phyloP scores from a whole-genome alignment of 2,888 invertebrate species.

The Chrysolina haemoptera region DNA sequence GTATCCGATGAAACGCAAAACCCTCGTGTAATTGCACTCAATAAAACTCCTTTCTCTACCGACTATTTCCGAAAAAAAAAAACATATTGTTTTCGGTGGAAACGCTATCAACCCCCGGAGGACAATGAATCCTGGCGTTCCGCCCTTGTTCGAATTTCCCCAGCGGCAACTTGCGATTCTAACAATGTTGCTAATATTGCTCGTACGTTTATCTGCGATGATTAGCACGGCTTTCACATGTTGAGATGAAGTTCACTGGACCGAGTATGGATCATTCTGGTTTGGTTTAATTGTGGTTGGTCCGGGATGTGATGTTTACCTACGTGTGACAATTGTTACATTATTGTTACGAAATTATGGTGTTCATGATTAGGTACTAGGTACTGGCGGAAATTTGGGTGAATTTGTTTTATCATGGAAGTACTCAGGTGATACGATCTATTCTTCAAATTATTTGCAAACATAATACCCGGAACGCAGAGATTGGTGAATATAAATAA shows the following conservation, averaged over 20 bases:
- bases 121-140: constrained; percentile 30
- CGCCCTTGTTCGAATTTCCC: constrained; percentile 51
- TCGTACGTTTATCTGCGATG: constrained; percentile 50
- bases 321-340: background rate
- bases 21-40: constrained; percentile 15
- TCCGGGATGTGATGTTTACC: background rate
- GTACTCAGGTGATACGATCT: no score
- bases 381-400: no score
- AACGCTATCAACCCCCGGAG: constrained; percentile 15
- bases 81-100: constrained; percentile 16
- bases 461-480: no score
- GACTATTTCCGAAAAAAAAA: constrained; percentile 15
- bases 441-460: no score
- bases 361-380: background rate
- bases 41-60: constrained; percentile 22
- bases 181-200: constrained; percentile 48
- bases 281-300: background rate
- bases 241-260: constrained; percentile 4
- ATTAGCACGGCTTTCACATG: constrained; percentile 42
- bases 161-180: constrained; percentile 51
- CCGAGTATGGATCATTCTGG: background rate
- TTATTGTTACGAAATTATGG: background rate
- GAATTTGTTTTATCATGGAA: no score
- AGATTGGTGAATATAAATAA: no score
- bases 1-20: background rate